Evolutionary conservation across 2,888 invertebrate genomes (phyloP).

Genomic region (Chironomus tentans): DNA sequence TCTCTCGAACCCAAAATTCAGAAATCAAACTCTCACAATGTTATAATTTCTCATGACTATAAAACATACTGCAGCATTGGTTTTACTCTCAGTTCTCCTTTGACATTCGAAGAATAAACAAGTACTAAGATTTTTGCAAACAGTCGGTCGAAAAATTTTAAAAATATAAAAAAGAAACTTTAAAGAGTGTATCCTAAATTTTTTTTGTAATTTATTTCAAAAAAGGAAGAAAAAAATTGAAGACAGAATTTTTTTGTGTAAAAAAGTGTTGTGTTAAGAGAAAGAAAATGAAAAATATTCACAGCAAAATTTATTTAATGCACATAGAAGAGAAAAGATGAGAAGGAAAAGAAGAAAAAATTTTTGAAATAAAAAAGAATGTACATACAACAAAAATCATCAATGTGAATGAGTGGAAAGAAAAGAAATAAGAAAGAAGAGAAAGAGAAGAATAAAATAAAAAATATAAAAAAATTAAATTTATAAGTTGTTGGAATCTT

Average conservation of each 20-base stretch:
- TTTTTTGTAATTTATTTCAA: not conserved
- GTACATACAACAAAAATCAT: not conserved
- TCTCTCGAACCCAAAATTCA: not conserved
- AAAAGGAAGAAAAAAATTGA: not conserved
- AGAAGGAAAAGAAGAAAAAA: not conserved
- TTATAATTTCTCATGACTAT: not conserved
- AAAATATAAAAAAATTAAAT: slow-evolving; percentile 12
- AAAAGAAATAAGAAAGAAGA: not conserved
- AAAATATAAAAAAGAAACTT: not conserved
- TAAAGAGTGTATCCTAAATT: not conserved
- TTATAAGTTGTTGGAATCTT: slow-evolving; percentile 4
- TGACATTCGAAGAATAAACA: not conserved
- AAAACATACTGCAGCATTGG: not conserved
- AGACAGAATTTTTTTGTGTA: no score
- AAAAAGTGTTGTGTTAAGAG: not conserved
- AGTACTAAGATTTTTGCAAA: not conserved
- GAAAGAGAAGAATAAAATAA: not conserved
- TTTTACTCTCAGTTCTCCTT: not conserved
- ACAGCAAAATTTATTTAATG: not conserved
- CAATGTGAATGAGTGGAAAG: not conserved
- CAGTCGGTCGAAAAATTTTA: not conserved
- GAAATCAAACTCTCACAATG: not conserved
- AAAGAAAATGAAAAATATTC: not conserved
- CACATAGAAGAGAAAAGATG: not conserved
- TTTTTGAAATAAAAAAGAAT: not conserved